Evolutionary conservation across 1,140 invertebrate genomes (phyloP).

Genomic region (Neodiprion virginianus): DNA sequence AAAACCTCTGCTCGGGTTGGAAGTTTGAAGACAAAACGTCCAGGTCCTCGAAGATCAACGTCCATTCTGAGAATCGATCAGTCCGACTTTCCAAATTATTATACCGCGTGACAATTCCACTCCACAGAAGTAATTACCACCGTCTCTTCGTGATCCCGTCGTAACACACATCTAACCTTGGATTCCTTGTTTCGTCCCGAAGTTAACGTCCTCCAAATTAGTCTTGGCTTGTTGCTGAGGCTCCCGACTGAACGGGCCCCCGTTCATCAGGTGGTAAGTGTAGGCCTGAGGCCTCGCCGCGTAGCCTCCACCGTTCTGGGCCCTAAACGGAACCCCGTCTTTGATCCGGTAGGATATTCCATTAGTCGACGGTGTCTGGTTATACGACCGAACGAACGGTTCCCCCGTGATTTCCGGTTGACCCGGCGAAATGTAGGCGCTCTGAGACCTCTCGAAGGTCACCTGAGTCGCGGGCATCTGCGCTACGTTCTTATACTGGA

Average conservation of each 20-base stretch:
- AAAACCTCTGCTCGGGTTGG: too few relatives aligned
- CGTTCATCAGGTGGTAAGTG: slow-evolving; percentile 35
- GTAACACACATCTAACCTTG: slow-evolving; percentile 23
- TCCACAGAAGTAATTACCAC: not conserved
- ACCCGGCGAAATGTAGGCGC: slow-evolving; percentile 38
- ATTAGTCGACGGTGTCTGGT: slow-evolving; percentile 19
- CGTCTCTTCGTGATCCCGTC: slow-evolving; percentile 19
- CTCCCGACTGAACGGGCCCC: slow-evolving; percentile 10
- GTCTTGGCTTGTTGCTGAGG: slow-evolving; percentile 33
- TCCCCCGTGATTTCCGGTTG: slow-evolving; percentile 37
- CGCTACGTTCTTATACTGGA: slow-evolving; percentile 21
- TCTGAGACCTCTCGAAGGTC: slow-evolving; percentile 40
- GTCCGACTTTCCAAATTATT: not conserved
- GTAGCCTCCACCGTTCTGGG: slow-evolving; percentile 39
- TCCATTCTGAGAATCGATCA: not conserved
- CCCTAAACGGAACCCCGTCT: slow-evolving; percentile 30
- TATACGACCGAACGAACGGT: not conserved
- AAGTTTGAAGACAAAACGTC: too few relatives aligned
- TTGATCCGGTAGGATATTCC: slow-evolving; percentile 34
- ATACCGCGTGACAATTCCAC: not conserved
- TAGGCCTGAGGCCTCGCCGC: slow-evolving; percentile 37
- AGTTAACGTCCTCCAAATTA: slow-evolving; percentile 41
- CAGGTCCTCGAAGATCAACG: not conserved
- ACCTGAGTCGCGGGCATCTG: slow-evolving; percentile 41
- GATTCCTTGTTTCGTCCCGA: slow-evolving; percentile 37